Evolutionary conservation across 2,113 vertebrate species (phyloP), one percentile per base, ranked within the genome.

Genomic region (Bos javanicus): DNA sequence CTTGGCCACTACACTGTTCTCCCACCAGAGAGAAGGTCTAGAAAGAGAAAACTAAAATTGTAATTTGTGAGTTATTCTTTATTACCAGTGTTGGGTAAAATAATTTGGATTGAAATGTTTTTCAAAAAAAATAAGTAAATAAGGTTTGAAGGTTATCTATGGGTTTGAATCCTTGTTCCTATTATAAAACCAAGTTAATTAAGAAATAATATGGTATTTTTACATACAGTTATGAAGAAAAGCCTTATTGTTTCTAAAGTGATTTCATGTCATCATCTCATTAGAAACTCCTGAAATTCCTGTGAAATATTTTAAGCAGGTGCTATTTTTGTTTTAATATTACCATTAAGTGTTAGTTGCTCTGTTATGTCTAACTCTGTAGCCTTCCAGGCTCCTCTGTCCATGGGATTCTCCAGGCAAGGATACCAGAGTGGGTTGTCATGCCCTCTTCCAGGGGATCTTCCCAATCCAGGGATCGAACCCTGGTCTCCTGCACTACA

Each of bases 181-280:
- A 25, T 60, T 82, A 10, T 10, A 94, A 97, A 93, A 85, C 19
- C 46, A 96, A 97, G 57, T 84, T 57, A 95, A 56, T 62, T 89
- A 92, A 93, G 71, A 95, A 98, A 50, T 91, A 84, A 54, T 76
- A 71, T 46, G 71, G 36, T 74, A 43, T 94, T 54, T 96, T 87
- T 52, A 60, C 60, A 88, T 50, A 33, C 67, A 84, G 3, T 85
- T 82, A 93, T 15, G 50, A 28, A 95, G 48, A 91, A 97, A 92
- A 92, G 14, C 3, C 54, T 91, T 56, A 87, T 23, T 54, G 4
- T 90, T 97, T 96, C 76, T 59, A 90, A 94, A 87, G 10, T 56
- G 21, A 43, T 94, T 64, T 97, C 52, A 30, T 39, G 23, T 78
- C 36, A 78, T 76, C 23, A 50, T 50, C n/a, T 95, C 59, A 92